Conservation (phyloP, 2,113 vertebrate species). For the Murina feae region DNA sequence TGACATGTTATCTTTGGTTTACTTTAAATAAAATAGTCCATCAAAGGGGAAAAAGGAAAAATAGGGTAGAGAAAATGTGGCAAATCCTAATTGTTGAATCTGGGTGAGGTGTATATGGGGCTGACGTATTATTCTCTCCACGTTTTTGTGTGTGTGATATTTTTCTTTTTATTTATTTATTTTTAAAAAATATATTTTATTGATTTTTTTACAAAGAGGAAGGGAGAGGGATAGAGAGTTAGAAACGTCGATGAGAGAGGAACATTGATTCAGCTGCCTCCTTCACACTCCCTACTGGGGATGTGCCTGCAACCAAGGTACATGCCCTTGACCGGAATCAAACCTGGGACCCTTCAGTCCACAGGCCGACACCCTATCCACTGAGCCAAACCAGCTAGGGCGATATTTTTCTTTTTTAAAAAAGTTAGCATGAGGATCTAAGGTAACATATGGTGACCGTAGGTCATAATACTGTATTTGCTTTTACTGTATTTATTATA, state of each 20-base stretch:
- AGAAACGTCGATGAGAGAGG: too few relatives aligned
- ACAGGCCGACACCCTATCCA: too few relatives aligned
- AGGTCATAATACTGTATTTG: neutral
- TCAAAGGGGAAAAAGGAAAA: neutral
- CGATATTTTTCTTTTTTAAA: neutral
- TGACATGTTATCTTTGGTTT: neutral
- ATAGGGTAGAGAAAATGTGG: neutral
- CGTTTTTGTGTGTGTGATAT: neutral
- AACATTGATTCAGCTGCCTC: too few relatives aligned
- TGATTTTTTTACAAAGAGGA: too few relatives aligned
- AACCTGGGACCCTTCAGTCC: too few relatives aligned
- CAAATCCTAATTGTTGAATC: neutral
- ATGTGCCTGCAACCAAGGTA: too few relatives aligned
- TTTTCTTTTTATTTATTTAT: too few relatives aligned
- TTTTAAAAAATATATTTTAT: too few relatives aligned
- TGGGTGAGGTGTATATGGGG: neutral
- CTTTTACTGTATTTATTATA: neutral
- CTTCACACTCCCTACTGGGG: too few relatives aligned
- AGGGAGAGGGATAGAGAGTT: too few relatives aligned
- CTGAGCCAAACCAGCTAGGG: neutral
- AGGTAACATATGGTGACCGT: neutral
- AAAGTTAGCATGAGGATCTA: neutral
- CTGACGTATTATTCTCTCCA: neutral
- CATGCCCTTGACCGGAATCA: too few relatives aligned
- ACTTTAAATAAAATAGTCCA: constrained; percentile 40